Evolutionary conservation across 1,140 invertebrate species (phyloP).

Genomic region (Lepidurus apus): DNA sequence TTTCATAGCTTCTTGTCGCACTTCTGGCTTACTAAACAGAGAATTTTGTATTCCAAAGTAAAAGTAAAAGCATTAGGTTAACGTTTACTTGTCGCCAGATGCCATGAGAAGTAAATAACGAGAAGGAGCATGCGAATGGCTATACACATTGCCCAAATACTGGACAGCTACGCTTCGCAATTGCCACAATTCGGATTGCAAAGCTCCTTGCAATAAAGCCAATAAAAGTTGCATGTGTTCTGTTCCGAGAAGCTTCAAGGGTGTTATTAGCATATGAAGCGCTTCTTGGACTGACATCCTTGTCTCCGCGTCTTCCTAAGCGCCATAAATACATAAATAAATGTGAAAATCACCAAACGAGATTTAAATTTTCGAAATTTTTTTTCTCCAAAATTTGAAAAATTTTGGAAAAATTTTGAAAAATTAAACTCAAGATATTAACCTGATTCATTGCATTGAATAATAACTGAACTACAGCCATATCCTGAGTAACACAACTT

Average conservation of each 20-base stretch:
- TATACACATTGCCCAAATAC: slow-evolving; percentile 74
- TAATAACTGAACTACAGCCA: slow-evolving; percentile 57
- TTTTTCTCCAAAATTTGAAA: background rate
- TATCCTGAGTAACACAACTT: slow-evolving; percentile 60
- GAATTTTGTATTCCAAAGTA: slow-evolving; percentile 27
- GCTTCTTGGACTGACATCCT: slow-evolving; percentile 63
- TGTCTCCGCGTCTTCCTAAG: slow-evolving; percentile 54
- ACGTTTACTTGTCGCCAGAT: slow-evolving; percentile 65
- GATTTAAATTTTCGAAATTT: slow-evolving; percentile 16
- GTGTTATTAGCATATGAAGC: slow-evolving; percentile 61
- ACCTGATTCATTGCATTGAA: slow-evolving; percentile 59
- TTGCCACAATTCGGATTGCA: slow-evolving; percentile 30
- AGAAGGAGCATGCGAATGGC: slow-evolving; percentile 69
- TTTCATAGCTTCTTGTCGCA: slow-evolving; percentile 64
- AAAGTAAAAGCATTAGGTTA: background rate
- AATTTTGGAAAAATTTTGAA: no score
- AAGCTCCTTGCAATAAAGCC: slow-evolving; percentile 54
- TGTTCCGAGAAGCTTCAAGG: slow-evolving; percentile 53
- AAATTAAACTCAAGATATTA: background rate
- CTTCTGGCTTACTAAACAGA: slow-evolving; percentile 64
- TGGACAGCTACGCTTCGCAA: slow-evolving; percentile 72
- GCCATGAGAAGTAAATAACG: slow-evolving; percentile 77
- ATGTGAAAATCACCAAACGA: background rate
- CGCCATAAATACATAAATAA: background rate
- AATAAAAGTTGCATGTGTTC: slow-evolving; percentile 49